Percentiles rank a stretch among this genome's conserved stretches.
Conservation (phyloP, 2,888 invertebrate genomes). For the Metellina segmentata region DNA sequence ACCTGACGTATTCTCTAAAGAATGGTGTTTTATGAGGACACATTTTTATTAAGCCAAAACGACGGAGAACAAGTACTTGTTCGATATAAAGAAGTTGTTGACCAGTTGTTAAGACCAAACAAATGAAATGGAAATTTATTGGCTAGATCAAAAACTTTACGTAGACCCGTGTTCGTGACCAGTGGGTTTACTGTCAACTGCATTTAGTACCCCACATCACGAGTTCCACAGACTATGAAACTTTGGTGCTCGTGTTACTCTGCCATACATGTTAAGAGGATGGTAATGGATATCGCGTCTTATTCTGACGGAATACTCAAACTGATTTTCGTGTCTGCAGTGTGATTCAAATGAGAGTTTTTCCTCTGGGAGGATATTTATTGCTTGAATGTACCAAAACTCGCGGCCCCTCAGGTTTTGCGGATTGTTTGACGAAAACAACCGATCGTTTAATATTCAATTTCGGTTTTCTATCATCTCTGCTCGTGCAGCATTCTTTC, state of each 20-base stretch:
- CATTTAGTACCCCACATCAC: neutral
- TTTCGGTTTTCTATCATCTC: no score
- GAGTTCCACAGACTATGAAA: neutral
- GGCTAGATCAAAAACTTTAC: neutral
- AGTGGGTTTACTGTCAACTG: neutral
- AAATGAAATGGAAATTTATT: neutral
- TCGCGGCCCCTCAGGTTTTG: no score
- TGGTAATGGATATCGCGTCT: neutral
- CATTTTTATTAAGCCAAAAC: neutral
- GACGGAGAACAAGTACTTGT: no score
- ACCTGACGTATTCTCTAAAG: no score
- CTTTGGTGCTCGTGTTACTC: neutral
- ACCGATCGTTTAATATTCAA: no score
- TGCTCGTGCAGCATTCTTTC: no score
- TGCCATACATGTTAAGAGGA: neutral
- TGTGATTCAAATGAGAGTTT: neutral
- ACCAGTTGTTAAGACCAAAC: neutral
- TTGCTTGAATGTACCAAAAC: no score
- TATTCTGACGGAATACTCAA: neutral
- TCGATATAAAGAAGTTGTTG: neutral
- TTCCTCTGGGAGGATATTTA: no score
- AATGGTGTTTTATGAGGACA: neutral
- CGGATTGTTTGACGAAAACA: no score
- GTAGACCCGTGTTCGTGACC: neutral
- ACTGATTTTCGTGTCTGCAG: slow-evolving; percentile 7